These are phyloP conservation scores for Ecliptopera silaceata DNA, from an alignment of 2,888 invertebrate species.

Conservation along the genomic window DNA sequence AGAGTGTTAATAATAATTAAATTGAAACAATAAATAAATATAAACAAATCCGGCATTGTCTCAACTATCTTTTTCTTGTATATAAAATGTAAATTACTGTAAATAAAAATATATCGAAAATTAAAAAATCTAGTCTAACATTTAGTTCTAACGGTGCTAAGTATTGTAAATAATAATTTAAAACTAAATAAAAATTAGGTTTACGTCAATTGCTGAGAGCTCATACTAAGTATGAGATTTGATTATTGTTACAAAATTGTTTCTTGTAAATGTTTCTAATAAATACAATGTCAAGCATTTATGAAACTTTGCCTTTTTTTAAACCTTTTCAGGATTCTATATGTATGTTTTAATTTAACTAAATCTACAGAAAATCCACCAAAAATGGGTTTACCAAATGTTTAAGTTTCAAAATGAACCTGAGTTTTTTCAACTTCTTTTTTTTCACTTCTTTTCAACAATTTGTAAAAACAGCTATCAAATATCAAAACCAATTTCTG, in stretches of 20 bases:
- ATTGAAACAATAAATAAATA: too few relatives aligned
- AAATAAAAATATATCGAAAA: constrained; percentile 30
- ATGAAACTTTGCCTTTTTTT: constrained; percentile 57
- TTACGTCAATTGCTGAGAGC: constrained; percentile 66
- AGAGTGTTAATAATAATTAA: too few relatives aligned
- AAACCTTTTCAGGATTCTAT: not conserved
- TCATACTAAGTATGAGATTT: constrained; percentile 71
- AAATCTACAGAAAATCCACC: too few relatives aligned
- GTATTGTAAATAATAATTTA: constrained; percentile 63
- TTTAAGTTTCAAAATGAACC: too few relatives aligned
- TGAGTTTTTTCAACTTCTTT: too few relatives aligned
- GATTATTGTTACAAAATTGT: constrained; percentile 69
- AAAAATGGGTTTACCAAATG: too few relatives aligned
- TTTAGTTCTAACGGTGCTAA: constrained; percentile 81
- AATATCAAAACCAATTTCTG: constrained; percentile 18
- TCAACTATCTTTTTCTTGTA: constrained; percentile 18
- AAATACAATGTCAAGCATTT: constrained; percentile 80
- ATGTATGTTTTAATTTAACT: too few relatives aligned
- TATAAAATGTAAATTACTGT: constrained; percentile 36
- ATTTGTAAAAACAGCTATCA: constrained; percentile 1
- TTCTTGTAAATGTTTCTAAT: constrained; percentile 82
- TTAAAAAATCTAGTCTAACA: constrained; percentile 76
- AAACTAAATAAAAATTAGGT: constrained; percentile 49
- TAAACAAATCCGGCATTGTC: constrained; percentile 8
- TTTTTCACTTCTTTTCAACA: not conserved